Base-by-base conservation (phyloP, 1,140 invertebrate genomes). In the Pachyrhynchus sulphureomaculatus region DNA sequence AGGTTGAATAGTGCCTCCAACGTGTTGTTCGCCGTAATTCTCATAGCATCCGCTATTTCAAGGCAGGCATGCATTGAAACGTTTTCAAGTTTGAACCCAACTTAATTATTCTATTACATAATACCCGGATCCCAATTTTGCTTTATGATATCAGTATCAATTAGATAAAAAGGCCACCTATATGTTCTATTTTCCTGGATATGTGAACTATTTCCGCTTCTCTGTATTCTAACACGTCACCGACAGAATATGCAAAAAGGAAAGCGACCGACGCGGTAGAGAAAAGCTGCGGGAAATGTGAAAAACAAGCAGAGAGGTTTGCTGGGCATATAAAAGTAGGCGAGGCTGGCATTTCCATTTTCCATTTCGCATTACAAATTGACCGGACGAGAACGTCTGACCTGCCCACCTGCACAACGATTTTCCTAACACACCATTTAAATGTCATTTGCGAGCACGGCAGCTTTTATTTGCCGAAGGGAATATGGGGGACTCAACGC, bases 341-440 rank as follows among this genome's bases (percentile, higher is more conserved):
- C 54, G 54, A 24, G 54, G 54, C 39, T 56, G 54, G 54, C 54
- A 56, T 56, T 56, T 56, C 54, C 54, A 56, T 56, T 56, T 29
- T 56, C 54, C 54, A 56, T 56, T 56, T 56, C 41, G 54, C 54
- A 29, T 56, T 26, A 47, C 54, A 45, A 56, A 56, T 56, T 56
- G 54, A 56, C 54, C 54, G 54, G 54, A 56, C 54, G 54, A 56
- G 41, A 45, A 47, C 32, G 52, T 55, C 52, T 45, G 54, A 56
- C 41, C 54, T 45, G 41, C 54, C 42, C 36, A 54, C 52, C 52
- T 54, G 52, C 36, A 41, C 12, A 49, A 36, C 23, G 52, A 54
- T 42, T 54, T 54, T 42, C 51, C 18, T 12, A 39, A 32, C 34
- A 18, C 24, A 6, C 18, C 41, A 26, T 32, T 32, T 42, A 54